A percentile compares a stretch with the other conserved stretches of the same genome.
phyloP scores from a whole-genome alignment of 2,797 vertebrate species.

The Liparis tanakae region DNA sequence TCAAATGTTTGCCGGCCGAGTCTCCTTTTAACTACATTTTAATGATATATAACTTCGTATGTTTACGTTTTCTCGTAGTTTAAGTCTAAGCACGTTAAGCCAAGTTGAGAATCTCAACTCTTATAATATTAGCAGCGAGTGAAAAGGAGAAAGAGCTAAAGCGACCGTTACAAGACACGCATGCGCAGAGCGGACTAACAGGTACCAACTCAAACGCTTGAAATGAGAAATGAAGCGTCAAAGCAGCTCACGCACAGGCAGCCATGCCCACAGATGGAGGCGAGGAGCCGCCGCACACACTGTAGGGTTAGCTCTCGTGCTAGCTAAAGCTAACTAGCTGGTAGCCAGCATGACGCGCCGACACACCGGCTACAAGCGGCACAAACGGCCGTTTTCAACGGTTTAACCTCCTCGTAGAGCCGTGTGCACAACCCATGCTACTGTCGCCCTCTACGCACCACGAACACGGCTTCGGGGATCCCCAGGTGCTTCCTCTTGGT shows the following conservation, averaged over 20 bases:
- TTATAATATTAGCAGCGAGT: not conserved
- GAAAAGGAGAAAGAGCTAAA: no score
- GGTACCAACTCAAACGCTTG: no score
- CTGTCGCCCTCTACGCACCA: not conserved
- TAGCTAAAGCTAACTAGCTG: constrained; percentile 33
- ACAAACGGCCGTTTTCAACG: accelerated
- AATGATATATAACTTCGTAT: no score
- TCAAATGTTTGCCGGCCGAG: no score
- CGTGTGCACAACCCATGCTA: not conserved
- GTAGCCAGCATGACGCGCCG: constrained; percentile 21
- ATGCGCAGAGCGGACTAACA: no score
- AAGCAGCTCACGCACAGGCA: not conserved
- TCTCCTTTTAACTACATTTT: no score
- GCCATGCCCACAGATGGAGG: constrained; percentile 66
- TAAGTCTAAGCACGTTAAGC: no score
- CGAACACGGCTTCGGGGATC: not conserved
- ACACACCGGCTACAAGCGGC: not conserved
- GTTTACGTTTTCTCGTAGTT: no score
- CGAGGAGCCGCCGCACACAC: constrained; percentile 60
- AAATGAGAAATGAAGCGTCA: not conserved
- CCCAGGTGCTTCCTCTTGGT: not conserved
- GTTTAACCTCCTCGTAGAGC: not conserved
- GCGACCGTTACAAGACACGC: no score
- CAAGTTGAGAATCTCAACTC: no score
- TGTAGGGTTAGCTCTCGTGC: constrained; percentile 39